Evolutionary conservation across 2,113 vertebrate species (phyloP).

Genomic region (Anarhynchus alexandrinus): DNA sequence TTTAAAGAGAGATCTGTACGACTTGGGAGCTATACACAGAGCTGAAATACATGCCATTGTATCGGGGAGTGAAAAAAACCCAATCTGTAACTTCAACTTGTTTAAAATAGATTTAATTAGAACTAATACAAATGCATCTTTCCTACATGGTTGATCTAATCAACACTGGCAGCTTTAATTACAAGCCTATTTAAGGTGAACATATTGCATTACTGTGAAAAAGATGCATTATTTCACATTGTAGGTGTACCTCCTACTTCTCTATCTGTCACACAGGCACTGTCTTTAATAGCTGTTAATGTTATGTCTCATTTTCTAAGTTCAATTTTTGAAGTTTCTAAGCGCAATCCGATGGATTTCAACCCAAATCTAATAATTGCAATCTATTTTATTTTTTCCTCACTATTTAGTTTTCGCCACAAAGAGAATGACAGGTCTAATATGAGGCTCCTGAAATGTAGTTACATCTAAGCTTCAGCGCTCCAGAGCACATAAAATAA

Average conservation of each 20-base stretch:
- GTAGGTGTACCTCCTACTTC: slow-evolving; percentile 55
- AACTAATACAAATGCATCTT: slow-evolving; percentile 54
- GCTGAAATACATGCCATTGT: background rate
- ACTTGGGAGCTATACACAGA: background rate
- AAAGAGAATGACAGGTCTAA: slow-evolving; percentile 72
- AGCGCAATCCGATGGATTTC: slow-evolving; percentile 48
- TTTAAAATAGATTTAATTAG: slow-evolving; percentile 38
- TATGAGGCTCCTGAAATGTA: slow-evolving; percentile 71
- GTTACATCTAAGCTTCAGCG: slow-evolving; percentile 70
- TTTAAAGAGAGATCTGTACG: background rate
- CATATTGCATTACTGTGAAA: slow-evolving; percentile 47
- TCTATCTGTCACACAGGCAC: slow-evolving; percentile 45
- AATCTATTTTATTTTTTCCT: slow-evolving; percentile 41
- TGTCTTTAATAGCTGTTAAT: slow-evolving; percentile 44
- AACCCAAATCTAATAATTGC: slow-evolving; percentile 64
- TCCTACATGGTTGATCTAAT: slow-evolving; percentile 47
- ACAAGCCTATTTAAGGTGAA: slow-evolving; percentile 55
- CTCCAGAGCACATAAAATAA: slow-evolving; percentile 76
- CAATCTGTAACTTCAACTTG: background rate
- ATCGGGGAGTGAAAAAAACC: background rate
- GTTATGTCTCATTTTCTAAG: slow-evolving; percentile 31
- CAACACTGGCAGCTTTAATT: slow-evolving; percentile 61
- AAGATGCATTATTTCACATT: slow-evolving; percentile 27
- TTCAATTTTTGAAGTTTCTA: background rate
- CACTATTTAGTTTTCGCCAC: slow-evolving; percentile 59